Evolutionary conservation across 2,888 invertebrate species (phyloP), one percentile per base, ranked within the genome.

Genomic region (Malthinus seriepunctatus): DNA sequence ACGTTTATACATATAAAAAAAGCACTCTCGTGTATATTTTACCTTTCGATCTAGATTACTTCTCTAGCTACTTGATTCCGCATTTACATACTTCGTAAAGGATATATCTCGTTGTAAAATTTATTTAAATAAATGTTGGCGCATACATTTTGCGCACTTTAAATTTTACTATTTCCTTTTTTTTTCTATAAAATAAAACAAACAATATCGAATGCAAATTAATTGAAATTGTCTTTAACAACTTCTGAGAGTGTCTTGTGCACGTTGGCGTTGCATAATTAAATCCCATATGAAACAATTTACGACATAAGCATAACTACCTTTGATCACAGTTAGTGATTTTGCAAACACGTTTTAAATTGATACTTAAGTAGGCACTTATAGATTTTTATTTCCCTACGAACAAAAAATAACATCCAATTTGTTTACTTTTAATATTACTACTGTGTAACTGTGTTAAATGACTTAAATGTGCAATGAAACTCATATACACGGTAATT

Each of bases 161-260:
- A 74, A 75, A 75, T 73, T 72, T 74, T 69, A 64, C 23, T 23
- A 23, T 23, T 23, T 23, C 23, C 5, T 23, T 23, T 23, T 23
- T 5, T 5, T 5, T 23, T 63, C 62, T 67, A 66, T 70, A 67
- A 66, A 69, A 70, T 72, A 71, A 68, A 70, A 75, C 73, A 72
- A 56, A 65, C 65, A 63, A 64, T 68, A 73, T 73, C 73, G 70
- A 69, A 76, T 76, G 76, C 75, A 74, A 76, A 76, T 76, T 75
- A 76, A 76, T 75, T 75, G 72, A 75, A 76, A 75, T 75, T 75
- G 73, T 72, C 69, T 68, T 66, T 69, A 73, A 72, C 72, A 70
- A 73, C 71, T 67, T 71, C 70, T 65, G 69, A 69, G 65, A 69
- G 65, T 69, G 68, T 69, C 70, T 70, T 68, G 66, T 70, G 69